A percentile compares a stretch with the other conserved stretches of the same genome.
Evolutionary conservation across 2,888 invertebrate genomes (phyloP).

Genomic region (Lasioglossum villosulum): DNA sequence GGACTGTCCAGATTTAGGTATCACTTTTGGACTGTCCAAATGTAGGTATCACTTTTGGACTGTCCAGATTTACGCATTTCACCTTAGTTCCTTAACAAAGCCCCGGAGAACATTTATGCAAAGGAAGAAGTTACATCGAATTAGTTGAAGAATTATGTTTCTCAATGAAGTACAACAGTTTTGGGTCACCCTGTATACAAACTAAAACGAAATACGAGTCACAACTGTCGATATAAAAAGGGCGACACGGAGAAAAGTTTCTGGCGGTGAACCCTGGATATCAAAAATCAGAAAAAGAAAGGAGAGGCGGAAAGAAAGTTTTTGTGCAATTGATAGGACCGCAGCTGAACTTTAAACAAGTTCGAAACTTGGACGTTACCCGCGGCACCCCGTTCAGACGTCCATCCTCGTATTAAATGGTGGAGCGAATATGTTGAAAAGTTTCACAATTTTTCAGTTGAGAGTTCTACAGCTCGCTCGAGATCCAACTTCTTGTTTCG

Average conservation of each 20-base stretch:
- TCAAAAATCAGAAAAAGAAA: conserved; percentile 15
- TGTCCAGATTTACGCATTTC: too few relatives aligned
- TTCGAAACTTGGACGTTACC: conserved; percentile 66
- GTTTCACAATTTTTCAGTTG: conserved; percentile 64
- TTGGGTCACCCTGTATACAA: neutral
- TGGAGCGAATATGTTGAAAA: conserved; percentile 55
- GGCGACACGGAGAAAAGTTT: conserved; percentile 5
- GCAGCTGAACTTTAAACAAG: conserved; percentile 72
- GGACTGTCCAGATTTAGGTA: too few relatives aligned
- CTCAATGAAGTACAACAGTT: too few relatives aligned
- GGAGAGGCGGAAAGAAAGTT: conserved; percentile 56
- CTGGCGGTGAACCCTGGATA: neutral
- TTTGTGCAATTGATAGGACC: conserved; percentile 68
- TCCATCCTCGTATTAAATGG: conserved; percentile 67
- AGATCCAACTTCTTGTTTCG: neutral
- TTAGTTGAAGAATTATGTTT: too few relatives aligned
- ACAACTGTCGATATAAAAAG: conserved; percentile 18
- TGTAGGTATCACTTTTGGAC: too few relatives aligned
- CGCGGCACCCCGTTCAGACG: conserved; percentile 59
- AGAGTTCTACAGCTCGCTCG: conserved; percentile 19
- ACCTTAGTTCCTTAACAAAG: too few relatives aligned
- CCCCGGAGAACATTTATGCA: too few relatives aligned
- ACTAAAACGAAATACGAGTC: neutral
- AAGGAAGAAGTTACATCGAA: too few relatives aligned
- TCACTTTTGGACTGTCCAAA: too few relatives aligned